Percentiles rank a stretch among this genome's conserved stretches.
Conservation (phyloP, 2,797 vertebrate species). For the Zonotrichia albicollis region DNA sequence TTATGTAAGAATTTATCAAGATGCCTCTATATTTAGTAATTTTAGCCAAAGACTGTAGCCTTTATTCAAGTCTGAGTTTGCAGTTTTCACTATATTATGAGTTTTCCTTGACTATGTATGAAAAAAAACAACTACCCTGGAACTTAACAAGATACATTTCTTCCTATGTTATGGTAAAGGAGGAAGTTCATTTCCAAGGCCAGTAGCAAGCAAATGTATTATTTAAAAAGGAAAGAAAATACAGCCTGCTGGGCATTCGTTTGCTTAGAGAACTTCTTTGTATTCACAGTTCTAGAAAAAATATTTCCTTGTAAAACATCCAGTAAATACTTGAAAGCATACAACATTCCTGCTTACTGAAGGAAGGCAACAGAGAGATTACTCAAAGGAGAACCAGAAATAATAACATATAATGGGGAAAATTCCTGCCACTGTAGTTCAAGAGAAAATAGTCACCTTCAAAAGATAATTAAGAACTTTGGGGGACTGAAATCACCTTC, state of each 20-base stretch:
- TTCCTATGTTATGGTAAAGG: neutral
- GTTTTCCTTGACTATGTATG: neutral
- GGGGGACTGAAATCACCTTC: neutral
- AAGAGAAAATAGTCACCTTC: neutral
- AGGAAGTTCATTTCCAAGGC: slow-evolving; percentile 29
- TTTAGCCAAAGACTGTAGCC: neutral
- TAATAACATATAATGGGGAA: neutral
- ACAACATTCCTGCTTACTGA: neutral
- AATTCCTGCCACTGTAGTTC: neutral
- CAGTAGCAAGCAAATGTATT: slow-evolving; percentile 24
- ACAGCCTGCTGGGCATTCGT: slow-evolving; percentile 17
- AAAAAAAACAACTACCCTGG: neutral
- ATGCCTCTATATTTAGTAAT: neutral
- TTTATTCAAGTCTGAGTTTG: neutral
- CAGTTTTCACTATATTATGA: neutral
- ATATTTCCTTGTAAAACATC: neutral
- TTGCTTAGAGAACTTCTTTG: slow-evolving; percentile 32
- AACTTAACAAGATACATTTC: neutral
- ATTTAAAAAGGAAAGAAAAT: slow-evolving; percentile 48
- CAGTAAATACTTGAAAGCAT: slow-evolving; percentile 27
- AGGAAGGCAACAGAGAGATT: neutral
- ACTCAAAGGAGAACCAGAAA: neutral
- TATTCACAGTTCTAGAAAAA: slow-evolving; percentile 33
- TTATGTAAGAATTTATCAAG: neutral
- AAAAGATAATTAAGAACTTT: neutral